These are phyloP conservation scores for Plodia interpunctella DNA, from an alignment of 1,140 invertebrate species.

Conservation along the genomic window DNA sequence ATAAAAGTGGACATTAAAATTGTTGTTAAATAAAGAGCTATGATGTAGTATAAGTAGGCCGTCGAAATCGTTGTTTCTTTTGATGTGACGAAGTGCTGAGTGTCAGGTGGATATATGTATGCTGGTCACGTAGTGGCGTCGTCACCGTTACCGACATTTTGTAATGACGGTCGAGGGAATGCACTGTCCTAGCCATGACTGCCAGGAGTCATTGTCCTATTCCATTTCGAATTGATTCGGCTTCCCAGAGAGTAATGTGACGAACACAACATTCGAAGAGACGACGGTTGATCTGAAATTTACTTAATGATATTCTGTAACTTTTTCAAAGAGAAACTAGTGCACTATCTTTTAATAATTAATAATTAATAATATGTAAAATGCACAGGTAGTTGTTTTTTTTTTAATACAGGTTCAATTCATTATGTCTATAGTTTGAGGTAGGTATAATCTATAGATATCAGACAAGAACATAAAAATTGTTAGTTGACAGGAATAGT, in stretches of 20 bases:
- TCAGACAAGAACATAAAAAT: too few species aligned
- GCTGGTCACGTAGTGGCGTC: slow-evolving; percentile 41
- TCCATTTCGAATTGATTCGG: slow-evolving; percentile 11
- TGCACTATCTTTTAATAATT: too few species aligned
- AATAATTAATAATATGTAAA: too few species aligned
- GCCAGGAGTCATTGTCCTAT: slow-evolving; percentile 51
- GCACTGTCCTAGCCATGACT: slow-evolving; percentile 40
- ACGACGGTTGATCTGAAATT: too few species aligned
- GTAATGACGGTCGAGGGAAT: slow-evolving; percentile 51
- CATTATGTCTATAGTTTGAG: too few species aligned
- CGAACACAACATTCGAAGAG: too few species aligned
- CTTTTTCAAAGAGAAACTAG: too few species aligned
- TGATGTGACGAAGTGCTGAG: neutral
- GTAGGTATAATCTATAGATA: too few species aligned
- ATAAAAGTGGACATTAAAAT: slow-evolving; percentile 3
- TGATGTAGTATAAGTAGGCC: slow-evolving; percentile 17
- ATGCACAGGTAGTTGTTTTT: too few species aligned
- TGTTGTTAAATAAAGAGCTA: neutral
- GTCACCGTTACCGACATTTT: slow-evolving; percentile 65
- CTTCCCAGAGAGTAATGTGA: neutral
- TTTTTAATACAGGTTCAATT: too few species aligned
- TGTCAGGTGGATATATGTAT: slow-evolving; percentile 15
- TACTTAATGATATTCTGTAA: too few species aligned
- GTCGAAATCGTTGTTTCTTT: slow-evolving; percentile 15
- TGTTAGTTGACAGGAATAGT: too few species aligned